Evolutionary conservation across 2,888 invertebrate genomes (phyloP).

Genomic region (Epirrhoe alternata): DNA sequence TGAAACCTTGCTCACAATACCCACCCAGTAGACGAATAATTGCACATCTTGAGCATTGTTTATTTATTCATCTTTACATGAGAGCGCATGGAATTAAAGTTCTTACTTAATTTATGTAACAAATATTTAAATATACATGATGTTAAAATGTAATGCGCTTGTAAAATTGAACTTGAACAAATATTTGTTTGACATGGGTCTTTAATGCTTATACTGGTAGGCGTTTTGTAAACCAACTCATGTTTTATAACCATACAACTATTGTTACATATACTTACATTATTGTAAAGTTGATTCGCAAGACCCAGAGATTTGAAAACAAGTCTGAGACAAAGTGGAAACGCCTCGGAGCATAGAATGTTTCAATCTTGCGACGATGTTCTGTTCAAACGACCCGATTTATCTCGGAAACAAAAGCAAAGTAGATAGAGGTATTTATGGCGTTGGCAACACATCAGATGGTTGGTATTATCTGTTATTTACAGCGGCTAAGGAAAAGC

Average conservation of each 20-base stretch:
- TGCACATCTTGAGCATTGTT: constrained; percentile 3
- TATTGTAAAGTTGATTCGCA: constrained; percentile 40
- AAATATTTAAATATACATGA: constrained; percentile 45
- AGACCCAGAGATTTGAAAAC: constrained; percentile 41
- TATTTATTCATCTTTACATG: constrained; percentile 21
- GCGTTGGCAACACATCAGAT: constrained; percentile 65
- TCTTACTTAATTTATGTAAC: constrained; percentile 18
- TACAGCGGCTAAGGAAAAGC: constrained; percentile 69
- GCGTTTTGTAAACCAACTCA: constrained; percentile 62
- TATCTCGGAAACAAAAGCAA: constrained; percentile 76
- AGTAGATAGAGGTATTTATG: constrained; percentile 77
- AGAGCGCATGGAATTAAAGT: constrained; percentile 23
- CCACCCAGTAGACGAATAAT: constrained; percentile 16
- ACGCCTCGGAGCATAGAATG: constrained; percentile 57
- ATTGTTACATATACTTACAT: constrained; percentile 13
- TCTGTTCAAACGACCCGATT: constrained; percentile 72
- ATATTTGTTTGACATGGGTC: constrained; percentile 64
- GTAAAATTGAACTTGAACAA: constrained; percentile 57
- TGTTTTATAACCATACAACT: constrained; percentile 20
- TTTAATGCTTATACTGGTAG: constrained; percentile 49
- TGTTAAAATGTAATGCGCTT: constrained; percentile 48
- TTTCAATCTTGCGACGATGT: constrained; percentile 66
- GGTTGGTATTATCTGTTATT: constrained; percentile 73
- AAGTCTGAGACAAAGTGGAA: constrained; percentile 59
- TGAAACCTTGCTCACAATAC: constrained; percentile 28